Evolutionary conservation across 2,888 invertebrate species (phyloP), one percentile per base, ranked within the genome.

Genomic region (Drosophila kambysellisi): DNA sequence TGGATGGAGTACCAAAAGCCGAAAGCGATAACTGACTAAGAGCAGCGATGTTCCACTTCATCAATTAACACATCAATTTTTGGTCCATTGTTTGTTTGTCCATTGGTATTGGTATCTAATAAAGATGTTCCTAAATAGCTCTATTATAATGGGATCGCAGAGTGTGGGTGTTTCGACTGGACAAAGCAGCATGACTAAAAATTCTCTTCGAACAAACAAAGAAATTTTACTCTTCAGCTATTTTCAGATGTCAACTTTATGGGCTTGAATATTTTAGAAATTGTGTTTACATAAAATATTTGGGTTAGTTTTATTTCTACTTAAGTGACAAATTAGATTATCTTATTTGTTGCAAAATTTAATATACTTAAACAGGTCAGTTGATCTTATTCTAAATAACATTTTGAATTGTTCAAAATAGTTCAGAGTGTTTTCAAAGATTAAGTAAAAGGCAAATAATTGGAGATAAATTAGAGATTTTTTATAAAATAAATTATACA

Each of bases 61-160:
- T 81, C 88, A 89, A 83, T 83, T 83, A 87, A 89, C 70, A 87
- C 81, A 89, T 83, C 56, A 81, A 74, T 70, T 67, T 66, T 68
- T 32, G 56, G 51, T 59, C 60, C 48, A 72, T 68, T 79, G 65
- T 70, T 82, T 65, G 58, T 32, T 39, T 50, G 39, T 50, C 43
- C 12, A 54, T 41, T 46, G 56, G 53, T 50, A 63, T 81, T 67
- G 56, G 60, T 61, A 77, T 76, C 57, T 77, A 57, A 81, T 70
- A 81, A 81, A 77, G 60, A 70, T 52, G 62, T 51, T 52, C 37
- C 35, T n/a, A 29, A 33, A 52, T 41, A 17, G 50, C 58, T 68
- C 39, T 12, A 70, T 70, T 35, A 58, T 46, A 35, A 41, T 35
- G 39, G 33, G 32, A 29, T 39, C 20, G n/a, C 7, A 52, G 20